Percentiles rank a stretch among this genome's conserved stretches.
Evolutionary conservation across 2,888 invertebrate species (phyloP).

Genomic region (Cheilosia urbana): DNA sequence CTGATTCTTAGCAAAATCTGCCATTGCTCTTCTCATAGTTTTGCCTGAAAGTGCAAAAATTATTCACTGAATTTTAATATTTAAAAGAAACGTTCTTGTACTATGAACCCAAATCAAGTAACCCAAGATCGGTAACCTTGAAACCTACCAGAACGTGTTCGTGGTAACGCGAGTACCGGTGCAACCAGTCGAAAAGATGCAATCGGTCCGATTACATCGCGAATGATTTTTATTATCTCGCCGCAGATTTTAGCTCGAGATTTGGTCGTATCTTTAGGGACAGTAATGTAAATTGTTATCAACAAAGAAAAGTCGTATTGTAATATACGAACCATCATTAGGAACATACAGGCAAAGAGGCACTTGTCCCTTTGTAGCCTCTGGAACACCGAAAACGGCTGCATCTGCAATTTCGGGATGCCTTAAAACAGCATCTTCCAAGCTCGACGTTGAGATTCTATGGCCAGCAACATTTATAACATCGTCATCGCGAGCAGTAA

Average conservation of each 20-base stretch:
- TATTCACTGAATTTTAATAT: too few relatives aligned
- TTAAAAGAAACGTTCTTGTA: too few relatives aligned
- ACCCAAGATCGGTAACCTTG: not conserved
- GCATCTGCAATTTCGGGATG: constrained; percentile 94
- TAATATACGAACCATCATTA: constrained; percentile 82
- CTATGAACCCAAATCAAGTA: not conserved
- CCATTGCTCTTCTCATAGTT: constrained; percentile 91
- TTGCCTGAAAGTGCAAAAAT: constrained; percentile 74
- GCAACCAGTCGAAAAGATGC: constrained; percentile 93
- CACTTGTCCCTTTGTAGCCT: constrained; percentile 94
- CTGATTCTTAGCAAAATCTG: constrained; percentile 93
- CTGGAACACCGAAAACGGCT: constrained; percentile 95
- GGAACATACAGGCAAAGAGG: constrained; percentile 94
- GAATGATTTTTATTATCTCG: constrained; percentile 82
- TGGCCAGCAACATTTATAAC: constrained; percentile 97
- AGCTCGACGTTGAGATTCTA: constrained; percentile 93
- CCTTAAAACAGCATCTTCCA: constrained; percentile 95
- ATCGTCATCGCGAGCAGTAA: constrained; percentile 96
- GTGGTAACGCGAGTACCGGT: constrained; percentile 91
- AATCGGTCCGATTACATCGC: constrained; percentile 87
- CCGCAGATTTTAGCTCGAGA: constrained; percentile 80
- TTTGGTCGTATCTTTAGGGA: constrained; percentile 66
- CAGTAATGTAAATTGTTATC: not conserved
- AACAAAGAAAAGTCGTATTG: not conserved
- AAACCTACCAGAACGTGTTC: constrained; percentile 91